Base-by-base conservation (phyloP, 2,113 vertebrate species). In the Carassius auratus region DNA sequence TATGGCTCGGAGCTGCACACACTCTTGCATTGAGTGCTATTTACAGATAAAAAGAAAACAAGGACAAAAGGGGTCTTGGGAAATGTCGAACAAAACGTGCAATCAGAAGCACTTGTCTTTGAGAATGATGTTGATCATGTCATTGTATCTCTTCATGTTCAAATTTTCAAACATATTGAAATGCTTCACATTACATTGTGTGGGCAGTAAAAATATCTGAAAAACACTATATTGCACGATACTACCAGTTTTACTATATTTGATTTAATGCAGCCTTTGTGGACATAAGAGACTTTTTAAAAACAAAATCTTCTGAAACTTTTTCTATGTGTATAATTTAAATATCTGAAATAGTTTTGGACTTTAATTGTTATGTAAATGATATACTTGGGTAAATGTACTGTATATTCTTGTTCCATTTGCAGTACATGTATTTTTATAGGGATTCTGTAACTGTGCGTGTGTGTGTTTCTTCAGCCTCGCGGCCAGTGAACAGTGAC, bases 401-500 rank as follows among this genome's bases (percentile, higher is more conserved):
- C 42, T 45, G 8, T 10, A 45, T 45, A 45, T 79, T 64, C n/a
- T 45, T 80, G 48, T 66, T 14, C 13, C 57, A 62, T 8, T 23
- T 79, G 19, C 0, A 4, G 38, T 45, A 48, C 12, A 15, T 23
- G 12, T 26, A 45, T 50, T 14, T 76, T 76, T 15, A 7, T 26
- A 26, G 15, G 7, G 15, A 19, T 3, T 50, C 74, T 83, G 8
- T 23, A 71, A 55, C 4, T 19, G 21, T 82, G 42, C 36, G 0
- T 50, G 7, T 81, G 3, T 85, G 0, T 92, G 78, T 85, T 4
- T 52, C 81, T 74, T 59, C 87, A 99, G 98, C 94, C 10, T 92
- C 95, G 5, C 96, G 97, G 57, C 98, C 98, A 0, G 96, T 99
- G 89, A 95, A 96, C 87, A 92, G 88, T 75, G 94, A 93, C 71